These are phyloP conservation scores for Syngnathus floridae DNA, from an alignment of 2,113 vertebrate species.

Conservation along the genomic window DNA sequence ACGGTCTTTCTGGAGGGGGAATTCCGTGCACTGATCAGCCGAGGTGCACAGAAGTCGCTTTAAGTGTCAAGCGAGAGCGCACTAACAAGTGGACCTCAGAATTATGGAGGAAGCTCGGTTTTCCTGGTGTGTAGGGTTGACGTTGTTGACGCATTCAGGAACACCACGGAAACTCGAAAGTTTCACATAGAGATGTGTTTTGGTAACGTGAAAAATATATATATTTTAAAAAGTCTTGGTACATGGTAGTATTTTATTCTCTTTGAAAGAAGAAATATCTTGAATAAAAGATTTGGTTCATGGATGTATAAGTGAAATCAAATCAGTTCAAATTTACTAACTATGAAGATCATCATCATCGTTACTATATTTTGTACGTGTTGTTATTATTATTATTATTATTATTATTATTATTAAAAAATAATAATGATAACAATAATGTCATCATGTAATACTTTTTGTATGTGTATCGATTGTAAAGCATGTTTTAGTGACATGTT, in stretches of 20 bases:
- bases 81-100: background rate
- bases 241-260: background rate
- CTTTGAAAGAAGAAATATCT: background rate
- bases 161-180: conserved; percentile 17
- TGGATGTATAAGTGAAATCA: too few species aligned
- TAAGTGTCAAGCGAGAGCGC: background rate
- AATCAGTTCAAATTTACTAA: too few species aligned
- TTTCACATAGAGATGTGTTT: background rate
- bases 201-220: background rate
- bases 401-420: too few species aligned
- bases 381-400: too few species aligned
- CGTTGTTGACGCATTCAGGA: conserved; percentile 37
- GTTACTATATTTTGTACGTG: too few species aligned
- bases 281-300: too few species aligned
- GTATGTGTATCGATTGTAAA: too few species aligned
- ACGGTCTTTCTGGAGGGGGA: conserved; percentile 21
- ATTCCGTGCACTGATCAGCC: conserved; percentile 16
- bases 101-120: conserved; percentile 33
- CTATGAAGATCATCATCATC: too few species aligned
- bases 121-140: conserved; percentile 39
- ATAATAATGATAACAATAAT: too few species aligned
- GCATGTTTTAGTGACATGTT: too few species aligned
- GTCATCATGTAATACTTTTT: too few species aligned
- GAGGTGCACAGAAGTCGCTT: conserved; percentile 9
- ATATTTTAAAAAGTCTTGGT: background rate